Evolutionary conservation across 2,797 vertebrate species (phyloP).

Genomic region (Gymnothorax reevesii): DNA sequence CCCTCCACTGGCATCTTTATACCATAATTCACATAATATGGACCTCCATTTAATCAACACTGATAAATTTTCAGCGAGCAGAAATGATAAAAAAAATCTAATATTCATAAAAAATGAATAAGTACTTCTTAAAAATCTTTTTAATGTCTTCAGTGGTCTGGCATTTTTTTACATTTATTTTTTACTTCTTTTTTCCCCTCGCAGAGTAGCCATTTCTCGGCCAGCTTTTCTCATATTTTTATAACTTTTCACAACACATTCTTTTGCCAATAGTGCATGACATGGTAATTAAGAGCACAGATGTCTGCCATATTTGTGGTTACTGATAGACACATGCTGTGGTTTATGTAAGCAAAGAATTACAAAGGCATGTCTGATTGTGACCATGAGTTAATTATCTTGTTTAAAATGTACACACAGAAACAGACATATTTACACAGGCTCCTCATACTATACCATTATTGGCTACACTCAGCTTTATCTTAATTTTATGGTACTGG

Average conservation of each 20-base stretch:
- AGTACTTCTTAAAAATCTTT: neutral
- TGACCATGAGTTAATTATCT: conserved; percentile 21
- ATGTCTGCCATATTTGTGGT: conserved; percentile 27
- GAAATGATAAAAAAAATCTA: neutral
- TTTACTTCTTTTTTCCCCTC: too few species aligned
- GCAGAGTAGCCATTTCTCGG: neutral
- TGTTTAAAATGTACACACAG: neutral
- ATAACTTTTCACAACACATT: neutral
- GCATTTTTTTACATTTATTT: neutral
- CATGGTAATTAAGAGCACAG: neutral
- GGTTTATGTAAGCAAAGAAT: conserved; percentile 10
- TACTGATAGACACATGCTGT: conserved; percentile 5
- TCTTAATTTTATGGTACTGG: neutral
- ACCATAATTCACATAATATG: neutral
- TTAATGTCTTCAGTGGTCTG: neutral
- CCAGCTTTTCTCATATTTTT: neutral
- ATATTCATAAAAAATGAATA: neutral
- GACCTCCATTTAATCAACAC: neutral
- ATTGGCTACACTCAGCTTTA: neutral
- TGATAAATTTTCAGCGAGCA: neutral
- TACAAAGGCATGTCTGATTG: conserved; percentile 4
- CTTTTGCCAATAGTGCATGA: neutral
- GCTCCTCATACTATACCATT: neutral
- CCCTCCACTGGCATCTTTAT: neutral
- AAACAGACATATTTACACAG: neutral